phyloP scores from a whole-genome alignment of 2,113 vertebrate genomes.

The Aphelocoma coerulescens region DNA sequence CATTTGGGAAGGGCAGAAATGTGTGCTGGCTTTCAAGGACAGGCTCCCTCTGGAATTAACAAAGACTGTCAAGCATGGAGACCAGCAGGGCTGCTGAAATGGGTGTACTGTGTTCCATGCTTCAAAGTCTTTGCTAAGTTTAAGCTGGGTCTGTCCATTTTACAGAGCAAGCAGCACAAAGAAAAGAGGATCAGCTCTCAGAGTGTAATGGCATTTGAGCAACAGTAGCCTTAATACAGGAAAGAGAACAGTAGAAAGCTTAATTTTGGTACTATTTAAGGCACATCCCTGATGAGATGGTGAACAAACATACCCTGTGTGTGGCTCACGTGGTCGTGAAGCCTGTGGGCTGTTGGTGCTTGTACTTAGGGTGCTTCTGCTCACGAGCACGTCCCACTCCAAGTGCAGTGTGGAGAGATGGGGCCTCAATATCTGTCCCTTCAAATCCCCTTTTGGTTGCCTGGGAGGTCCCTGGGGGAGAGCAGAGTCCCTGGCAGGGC shows the following conservation, averaged over 20 bases:
- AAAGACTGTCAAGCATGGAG: neutral
- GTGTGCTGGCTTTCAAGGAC: neutral
- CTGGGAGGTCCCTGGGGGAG: neutral
- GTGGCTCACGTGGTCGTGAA: accelerated
- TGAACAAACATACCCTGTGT: neutral
- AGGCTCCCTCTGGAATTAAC: neutral
- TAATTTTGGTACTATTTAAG: neutral
- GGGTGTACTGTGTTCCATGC: neutral
- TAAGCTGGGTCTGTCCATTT: neutral
- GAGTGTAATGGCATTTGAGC: neutral
- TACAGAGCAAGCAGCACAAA: accelerated
- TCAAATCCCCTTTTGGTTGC: neutral
- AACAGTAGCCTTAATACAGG: neutral
- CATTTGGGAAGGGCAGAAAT: neutral
- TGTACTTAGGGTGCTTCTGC: accelerated
- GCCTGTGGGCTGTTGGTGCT: neutral
- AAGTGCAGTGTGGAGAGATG: neutral
- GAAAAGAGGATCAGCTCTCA: neutral
- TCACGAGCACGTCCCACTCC: neutral
- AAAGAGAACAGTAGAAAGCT: neutral
- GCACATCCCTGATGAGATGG: neutral
- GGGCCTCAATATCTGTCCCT: neutral
- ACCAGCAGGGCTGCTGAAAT: neutral
- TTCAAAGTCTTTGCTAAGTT: neutral
- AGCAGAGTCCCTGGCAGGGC: neutral